Evolutionary conservation across 1,140 invertebrate genomes (phyloP).

Genomic region (Drosophila jambulina): DNA sequence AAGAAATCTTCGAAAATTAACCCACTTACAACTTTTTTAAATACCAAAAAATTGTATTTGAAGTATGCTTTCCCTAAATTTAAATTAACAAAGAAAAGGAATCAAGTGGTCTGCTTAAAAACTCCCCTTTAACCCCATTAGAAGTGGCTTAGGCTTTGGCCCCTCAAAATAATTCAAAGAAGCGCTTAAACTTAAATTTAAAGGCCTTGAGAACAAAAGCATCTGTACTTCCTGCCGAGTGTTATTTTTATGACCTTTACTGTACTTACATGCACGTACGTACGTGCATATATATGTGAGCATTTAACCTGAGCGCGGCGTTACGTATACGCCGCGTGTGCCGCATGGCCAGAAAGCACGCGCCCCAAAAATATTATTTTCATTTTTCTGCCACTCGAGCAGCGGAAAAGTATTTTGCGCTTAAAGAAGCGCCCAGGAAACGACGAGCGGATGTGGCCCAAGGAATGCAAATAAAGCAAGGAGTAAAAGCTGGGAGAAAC

Average conservation of each 20-base stretch:
- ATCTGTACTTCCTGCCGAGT: background rate
- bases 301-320: slow-evolving; percentile 47
- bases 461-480: slow-evolving; percentile 75
- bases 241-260: slow-evolving; percentile 14
- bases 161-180: background rate
- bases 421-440: slow-evolving; percentile 75
- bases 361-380: slow-evolving; percentile 75
- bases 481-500: slow-evolving; percentile 24
- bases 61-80: no score
- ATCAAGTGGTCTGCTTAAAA: background rate
- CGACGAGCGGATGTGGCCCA: slow-evolving; percentile 72
- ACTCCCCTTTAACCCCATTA: background rate
- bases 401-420: slow-evolving; percentile 77
- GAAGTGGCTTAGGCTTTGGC: background rate
- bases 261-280: slow-evolving; percentile 20
- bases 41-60: background rate
- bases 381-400: slow-evolving; percentile 54
- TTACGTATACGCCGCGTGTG: slow-evolving; percentile 58
- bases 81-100: background rate
- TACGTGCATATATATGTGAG: slow-evolving; percentile 11
- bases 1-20: no score
- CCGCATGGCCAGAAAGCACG: slow-evolving; percentile 66
- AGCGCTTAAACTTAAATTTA: background rate
- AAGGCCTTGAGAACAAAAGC: slow-evolving; percentile 4
- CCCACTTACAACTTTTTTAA: background rate